Base-by-base conservation (phyloP, 92 coral and sea anemone genomes). In the Scolanthus callimorphus region DNA sequence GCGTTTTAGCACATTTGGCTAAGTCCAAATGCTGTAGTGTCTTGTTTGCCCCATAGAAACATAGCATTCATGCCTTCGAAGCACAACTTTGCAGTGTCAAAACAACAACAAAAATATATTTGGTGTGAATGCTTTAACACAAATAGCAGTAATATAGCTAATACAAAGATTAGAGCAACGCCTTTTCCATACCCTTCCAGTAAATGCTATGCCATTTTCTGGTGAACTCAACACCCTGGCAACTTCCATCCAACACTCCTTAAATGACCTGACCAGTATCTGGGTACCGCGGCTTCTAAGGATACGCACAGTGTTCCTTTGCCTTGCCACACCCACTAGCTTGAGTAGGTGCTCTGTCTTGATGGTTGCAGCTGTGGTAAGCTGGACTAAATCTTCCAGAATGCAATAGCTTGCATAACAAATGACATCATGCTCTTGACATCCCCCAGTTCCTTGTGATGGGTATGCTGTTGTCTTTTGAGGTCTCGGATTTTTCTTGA, bases 231-330 rank as follows among this genome's bases (percentile, higher is more conserved):
- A 48, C 51, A 63, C 51, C 38, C 62, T 53, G 29, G 59, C 60
- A 46, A 71, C 61, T 49, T 71, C 52, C 73, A 71, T 62, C 78
- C 78, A 71, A 57, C 61, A 23, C 20, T 71, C 73, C 52, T 62
- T 47, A 25, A 71, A 71, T 2, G 78, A 63, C 10, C 13, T 19
- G 51, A 27, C 63, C 59, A 31, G 30, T 34, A 47, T 51, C 1
- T 3, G 31, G n/a, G 59, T 62, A 25, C 73, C 78, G 2, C 23
- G 25, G 54, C 78, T 71, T 25, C 3, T 62, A 1, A 49, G 67
- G 17, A 71, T 62, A 20, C 44, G 26, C 17, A 31, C 49, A 50
- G 72, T 26, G 52, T 71, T 38, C 53, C 54, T 26, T 57, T 51
- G 51, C 22, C 4, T 62, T 58, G 56, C 73, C 63, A 50, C 52